These are phyloP conservation scores for Leptosomus discolor DNA, from an alignment of 2,113 vertebrate species.

Conservation along the genomic window DNA sequence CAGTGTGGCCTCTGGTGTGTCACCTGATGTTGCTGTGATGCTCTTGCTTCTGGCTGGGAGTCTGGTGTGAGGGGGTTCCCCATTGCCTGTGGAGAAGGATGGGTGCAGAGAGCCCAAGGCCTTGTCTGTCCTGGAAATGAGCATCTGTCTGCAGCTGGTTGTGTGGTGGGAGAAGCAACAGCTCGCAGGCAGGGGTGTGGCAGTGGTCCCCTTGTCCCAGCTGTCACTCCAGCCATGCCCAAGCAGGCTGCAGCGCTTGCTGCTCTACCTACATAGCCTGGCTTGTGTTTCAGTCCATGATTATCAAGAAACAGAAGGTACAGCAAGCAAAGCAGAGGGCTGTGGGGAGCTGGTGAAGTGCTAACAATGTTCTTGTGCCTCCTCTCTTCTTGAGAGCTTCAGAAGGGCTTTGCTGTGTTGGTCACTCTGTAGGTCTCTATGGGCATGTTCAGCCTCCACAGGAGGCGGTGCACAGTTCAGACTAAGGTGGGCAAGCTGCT, in stretches of 20 bases:
- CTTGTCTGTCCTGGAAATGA: background rate
- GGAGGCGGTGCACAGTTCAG: fast-evolving
- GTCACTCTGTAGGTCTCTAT: background rate
- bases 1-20: background rate
- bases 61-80: background rate
- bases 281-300: background rate
- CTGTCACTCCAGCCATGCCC: background rate
- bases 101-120: background rate
- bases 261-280: background rate
- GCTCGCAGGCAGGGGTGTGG: too few relatives aligned
- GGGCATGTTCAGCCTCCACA: fast-evolving
- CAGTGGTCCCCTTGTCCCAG: background rate
- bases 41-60: background rate
- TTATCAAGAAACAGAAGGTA: background rate
- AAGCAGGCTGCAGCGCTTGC: background rate
- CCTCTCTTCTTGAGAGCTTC: too few relatives aligned
- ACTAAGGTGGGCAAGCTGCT: background rate
- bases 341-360: background rate
- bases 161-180: background rate
- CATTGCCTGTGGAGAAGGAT: background rate
- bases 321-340: background rate
- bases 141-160: background rate
- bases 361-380: background rate
- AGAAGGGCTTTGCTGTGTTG: background rate
- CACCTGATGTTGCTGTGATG: background rate